Conservation (phyloP, 1,140 invertebrate genomes). For the Cylas formicarius region DNA sequence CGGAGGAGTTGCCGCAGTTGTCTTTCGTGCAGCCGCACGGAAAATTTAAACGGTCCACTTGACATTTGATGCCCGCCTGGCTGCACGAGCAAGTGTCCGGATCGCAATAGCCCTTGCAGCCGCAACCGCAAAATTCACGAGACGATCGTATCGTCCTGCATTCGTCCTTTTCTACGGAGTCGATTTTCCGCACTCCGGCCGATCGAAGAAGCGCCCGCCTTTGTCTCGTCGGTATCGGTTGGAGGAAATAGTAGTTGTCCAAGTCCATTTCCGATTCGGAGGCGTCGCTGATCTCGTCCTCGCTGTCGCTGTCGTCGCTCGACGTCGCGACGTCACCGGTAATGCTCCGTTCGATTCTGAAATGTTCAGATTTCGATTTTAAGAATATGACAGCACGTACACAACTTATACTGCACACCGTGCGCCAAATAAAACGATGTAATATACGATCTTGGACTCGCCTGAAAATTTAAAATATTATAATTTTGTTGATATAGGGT, state of each 20-base stretch:
- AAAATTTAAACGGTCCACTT: conserved; percentile 88
- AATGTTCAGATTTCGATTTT: conserved; percentile 3
- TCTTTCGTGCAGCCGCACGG: conserved; percentile 94
- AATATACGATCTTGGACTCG: too few relatives aligned
- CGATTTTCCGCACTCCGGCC: conserved; percentile 89
- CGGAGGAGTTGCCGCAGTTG: conserved; percentile 86
- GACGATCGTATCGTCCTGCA: conserved; percentile 87
- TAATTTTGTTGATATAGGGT: too few relatives aligned
- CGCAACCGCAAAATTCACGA: conserved; percentile 90
- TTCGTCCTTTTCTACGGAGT: conserved; percentile 88
- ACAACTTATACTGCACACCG: too few relatives aligned
- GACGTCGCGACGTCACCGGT: conserved; percentile 43
- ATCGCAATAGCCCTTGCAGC: conserved; percentile 90
- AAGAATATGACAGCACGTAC: too few relatives aligned
- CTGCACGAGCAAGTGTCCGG: conserved; percentile 92
- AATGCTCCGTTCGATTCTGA: conserved; percentile 56
- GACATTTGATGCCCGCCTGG: conserved; percentile 85
- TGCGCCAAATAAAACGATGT: too few relatives aligned
- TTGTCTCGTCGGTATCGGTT: conserved; percentile 89
- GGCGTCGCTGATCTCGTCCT: conserved; percentile 74
- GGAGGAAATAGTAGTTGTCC: conserved; percentile 88
- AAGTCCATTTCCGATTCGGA: conserved; percentile 80
- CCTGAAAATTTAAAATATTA: too few relatives aligned
- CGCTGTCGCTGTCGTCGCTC: conserved; percentile 68
- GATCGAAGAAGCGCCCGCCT: conserved; percentile 77